Evolutionary conservation across 2,797 vertebrate species (phyloP).

Genomic region (Serranus cabrilla): DNA sequence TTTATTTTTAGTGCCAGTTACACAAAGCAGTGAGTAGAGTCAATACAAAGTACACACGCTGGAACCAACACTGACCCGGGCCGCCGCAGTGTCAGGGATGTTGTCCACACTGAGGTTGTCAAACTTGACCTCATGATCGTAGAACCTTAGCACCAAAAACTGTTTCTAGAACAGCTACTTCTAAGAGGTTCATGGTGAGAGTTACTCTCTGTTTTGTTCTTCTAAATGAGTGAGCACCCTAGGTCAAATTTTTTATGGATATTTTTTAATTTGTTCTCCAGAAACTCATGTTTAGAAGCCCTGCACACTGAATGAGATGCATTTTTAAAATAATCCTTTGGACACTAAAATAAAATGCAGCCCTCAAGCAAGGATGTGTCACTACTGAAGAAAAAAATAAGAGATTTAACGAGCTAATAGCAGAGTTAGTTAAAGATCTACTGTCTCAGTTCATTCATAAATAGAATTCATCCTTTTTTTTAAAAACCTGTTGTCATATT

Average conservation of each 20-base stretch:
- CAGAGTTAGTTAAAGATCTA: no score
- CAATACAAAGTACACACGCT: constrained; percentile 56
- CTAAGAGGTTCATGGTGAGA: background rate
- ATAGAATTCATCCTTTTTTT: background rate
- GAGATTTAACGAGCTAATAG: no score
- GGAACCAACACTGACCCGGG: constrained; percentile 29
- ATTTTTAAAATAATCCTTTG: no score
- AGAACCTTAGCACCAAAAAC: constrained; percentile 33
- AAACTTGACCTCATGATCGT: constrained; percentile 10
- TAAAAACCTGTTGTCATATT: background rate
- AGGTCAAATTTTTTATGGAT: background rate
- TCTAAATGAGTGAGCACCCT: background rate
- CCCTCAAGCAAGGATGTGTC: no score
- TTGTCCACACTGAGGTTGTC: constrained; percentile 14
- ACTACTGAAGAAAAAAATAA: no score
- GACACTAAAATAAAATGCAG: background rate
- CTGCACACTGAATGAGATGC: background rate
- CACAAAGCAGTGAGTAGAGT: constrained; percentile 49
- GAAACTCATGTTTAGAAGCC: background rate
- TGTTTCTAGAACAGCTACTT: constrained; percentile 18
- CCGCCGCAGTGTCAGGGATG: constrained; percentile 23
- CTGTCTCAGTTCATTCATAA: background rate
- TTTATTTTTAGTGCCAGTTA: constrained; percentile 69
- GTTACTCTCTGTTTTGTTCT: background rate
- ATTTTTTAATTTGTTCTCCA: background rate